phyloP scores from a whole-genome alignment of 1,140 invertebrate species.

The Chelonus insularis region DNA sequence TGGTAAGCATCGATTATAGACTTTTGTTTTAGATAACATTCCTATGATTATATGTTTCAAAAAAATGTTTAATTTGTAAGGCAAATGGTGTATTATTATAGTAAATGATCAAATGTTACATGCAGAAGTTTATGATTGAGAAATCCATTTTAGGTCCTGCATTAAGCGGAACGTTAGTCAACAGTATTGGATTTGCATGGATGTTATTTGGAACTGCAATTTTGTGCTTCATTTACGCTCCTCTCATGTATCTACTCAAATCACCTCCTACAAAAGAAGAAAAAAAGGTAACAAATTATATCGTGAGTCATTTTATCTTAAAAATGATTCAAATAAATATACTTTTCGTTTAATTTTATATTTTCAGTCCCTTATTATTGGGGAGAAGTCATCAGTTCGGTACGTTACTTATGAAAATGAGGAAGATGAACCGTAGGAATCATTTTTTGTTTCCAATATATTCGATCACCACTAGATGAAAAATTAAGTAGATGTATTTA shows the following conservation, averaged over 20 bases:
- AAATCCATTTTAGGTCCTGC: conserved; percentile 74
- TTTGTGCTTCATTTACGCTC: conserved; percentile 93
- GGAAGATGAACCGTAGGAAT: conserved; percentile 75
- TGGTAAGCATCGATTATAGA: conserved; percentile 64
- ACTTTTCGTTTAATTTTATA: not conserved
- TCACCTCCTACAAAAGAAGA: conserved; percentile 92
- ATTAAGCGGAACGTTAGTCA: conserved; percentile 86
- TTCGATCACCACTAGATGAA: too few species aligned
- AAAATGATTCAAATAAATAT: not conserved
- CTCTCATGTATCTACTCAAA: conserved; percentile 84
- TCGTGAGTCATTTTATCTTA: not conserved
- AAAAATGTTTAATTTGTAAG: too few species aligned
- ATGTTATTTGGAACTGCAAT: conserved; percentile 96
- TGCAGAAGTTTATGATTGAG: not conserved
- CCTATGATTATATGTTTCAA: too few species aligned
- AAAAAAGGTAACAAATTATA: conserved; percentile 73
- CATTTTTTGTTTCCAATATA: too few species aligned
- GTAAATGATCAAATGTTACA: too few species aligned
- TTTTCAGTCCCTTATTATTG: conserved; percentile 82
- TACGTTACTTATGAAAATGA: conserved; percentile 93
- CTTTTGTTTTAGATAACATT: not conserved
- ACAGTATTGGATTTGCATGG: conserved; percentile 91
- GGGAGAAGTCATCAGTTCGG: conserved; percentile 89
- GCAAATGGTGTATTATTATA: too few species aligned
- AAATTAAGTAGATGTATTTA: too few species aligned